Base-by-base conservation (phyloP, 2,113 vertebrate genomes). In the Albula glossodonta region DNA sequence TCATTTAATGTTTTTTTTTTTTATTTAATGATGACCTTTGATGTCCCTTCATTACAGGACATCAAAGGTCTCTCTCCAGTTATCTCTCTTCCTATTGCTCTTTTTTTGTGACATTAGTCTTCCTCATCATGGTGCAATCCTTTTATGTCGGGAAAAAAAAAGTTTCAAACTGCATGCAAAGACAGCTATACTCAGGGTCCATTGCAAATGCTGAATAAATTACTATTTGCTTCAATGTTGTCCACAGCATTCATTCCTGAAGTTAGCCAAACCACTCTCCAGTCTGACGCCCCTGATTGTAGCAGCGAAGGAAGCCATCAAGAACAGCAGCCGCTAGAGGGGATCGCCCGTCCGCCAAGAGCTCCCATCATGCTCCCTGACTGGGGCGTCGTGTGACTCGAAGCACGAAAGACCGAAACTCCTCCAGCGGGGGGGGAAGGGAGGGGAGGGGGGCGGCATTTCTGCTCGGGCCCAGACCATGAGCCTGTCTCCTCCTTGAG, bases 251-350 rank as follows among this genome's bases (percentile, higher is more conserved):
- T 97, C 97, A 41, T 99, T 99, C 96, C 96, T 99, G 95, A 99
- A 99, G 95, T 91, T 99, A 96, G 98, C 98, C 90, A 99, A 99
- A 96, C 98, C 98, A 12, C 97, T 99, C 70, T 99, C 98, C 91
- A 99, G 98, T 92, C 96, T 99, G 95, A 99, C 97, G 91, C 98
- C 98, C 88, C 96, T 99, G 96, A 99, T 99, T 96, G 97, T 99
- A 88, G 98, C 98, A 86, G 98, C 98, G 22, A 99, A 99, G 95
- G 98, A 99, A 95, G 98, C 98, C 49, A 99, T 99, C 95, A 99
- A 99, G 95, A 99, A 99, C 95, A 99, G 98, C 96, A 99, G 98
- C 94, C 98, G 98, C 93, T 99, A 98, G 92, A 85, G 57, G 77
- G 31, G 87, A 48, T 31, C 57, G n/a, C 17, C 78, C 9, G 6